phyloP scores from a whole-genome alignment of 2,797 vertebrate species.

The Arctocebus calabarensis region DNA sequence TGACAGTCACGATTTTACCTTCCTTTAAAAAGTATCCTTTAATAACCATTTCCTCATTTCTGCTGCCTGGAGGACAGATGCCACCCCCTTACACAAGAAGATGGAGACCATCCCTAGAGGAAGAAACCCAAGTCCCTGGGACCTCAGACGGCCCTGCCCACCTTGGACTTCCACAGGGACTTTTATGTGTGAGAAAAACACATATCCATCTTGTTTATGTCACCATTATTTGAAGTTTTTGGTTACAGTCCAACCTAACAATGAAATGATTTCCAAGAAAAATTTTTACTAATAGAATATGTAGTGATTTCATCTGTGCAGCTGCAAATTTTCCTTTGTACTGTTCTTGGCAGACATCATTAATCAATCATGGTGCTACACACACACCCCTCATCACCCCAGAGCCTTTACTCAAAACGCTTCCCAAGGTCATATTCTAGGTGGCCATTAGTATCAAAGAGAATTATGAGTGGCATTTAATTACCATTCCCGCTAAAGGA shows the following conservation, averaged over 20 bases:
- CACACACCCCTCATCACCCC: neutral
- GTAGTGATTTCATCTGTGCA: neutral
- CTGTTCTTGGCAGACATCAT: neutral
- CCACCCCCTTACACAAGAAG: neutral
- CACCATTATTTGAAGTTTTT: conserved; percentile 8
- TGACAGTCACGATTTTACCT: conserved; percentile 12
- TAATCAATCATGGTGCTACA: neutral
- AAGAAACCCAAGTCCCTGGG: neutral
- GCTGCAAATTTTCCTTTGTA: neutral
- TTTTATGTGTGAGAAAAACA: neutral
- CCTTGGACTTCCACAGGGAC: neutral
- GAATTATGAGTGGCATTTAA: conserved; percentile 48
- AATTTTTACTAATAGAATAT: neutral
- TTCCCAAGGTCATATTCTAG: conserved; percentile 61
- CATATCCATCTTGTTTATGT: neutral
- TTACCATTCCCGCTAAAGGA: neutral
- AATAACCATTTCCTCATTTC: neutral
- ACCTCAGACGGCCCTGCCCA: neutral
- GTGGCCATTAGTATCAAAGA: conserved; percentile 58
- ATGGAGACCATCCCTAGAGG: neutral
- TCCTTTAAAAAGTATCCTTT: neutral
- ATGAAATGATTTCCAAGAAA: conserved; percentile 39
- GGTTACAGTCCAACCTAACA: conserved; percentile 1
- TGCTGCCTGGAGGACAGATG: neutral
- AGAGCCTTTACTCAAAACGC: conserved; percentile 3